Conservation (phyloP, 2,113 vertebrate genomes). For the Capricornis sumatraensis region DNA sequence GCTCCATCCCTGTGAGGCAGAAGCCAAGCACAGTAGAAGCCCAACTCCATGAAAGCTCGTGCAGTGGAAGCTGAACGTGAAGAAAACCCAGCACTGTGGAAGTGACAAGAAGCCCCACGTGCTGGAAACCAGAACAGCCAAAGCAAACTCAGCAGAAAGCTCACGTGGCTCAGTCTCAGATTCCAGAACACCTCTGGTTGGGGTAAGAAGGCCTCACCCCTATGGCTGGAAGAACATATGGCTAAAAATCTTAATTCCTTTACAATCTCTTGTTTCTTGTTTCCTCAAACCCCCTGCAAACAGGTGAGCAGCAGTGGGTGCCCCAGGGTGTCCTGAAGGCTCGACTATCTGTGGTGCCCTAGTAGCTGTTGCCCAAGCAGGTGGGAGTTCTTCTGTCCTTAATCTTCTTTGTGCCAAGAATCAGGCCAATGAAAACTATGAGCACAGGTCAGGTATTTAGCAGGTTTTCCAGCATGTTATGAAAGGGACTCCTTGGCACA, state of each 20-base stretch:
- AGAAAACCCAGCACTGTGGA: neutral
- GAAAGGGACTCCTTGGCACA: neutral
- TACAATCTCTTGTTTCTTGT: too few species aligned
- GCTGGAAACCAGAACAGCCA: neutral
- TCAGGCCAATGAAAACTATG: neutral
- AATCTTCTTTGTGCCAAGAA: neutral
- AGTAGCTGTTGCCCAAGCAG: fast-evolving
- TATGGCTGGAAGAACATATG: neutral
- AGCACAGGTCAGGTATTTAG: neutral
- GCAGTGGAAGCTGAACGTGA: neutral
- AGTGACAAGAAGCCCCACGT: neutral
- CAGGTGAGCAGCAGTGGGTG: neutral
- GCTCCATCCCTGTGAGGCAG: fast-evolving
- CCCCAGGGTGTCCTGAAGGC: neutral
- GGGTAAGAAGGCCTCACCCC: neutral
- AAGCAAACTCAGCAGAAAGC: neutral
- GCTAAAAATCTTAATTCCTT: neutral
- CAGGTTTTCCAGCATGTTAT: neutral
- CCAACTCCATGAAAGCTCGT: neutral
- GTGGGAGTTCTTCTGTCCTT: neutral
- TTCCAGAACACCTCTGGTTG: neutral
- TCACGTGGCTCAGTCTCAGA: neutral
- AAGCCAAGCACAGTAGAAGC: neutral
- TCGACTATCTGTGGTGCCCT: neutral
- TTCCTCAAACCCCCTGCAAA: too few species aligned